A percentile compares a stretch with the other conserved stretches of the same genome.
These are phyloP conservation scores for Nemoura dubitans DNA, from an alignment of 2,888 invertebrate genomes.

Conservation along the genomic window DNA sequence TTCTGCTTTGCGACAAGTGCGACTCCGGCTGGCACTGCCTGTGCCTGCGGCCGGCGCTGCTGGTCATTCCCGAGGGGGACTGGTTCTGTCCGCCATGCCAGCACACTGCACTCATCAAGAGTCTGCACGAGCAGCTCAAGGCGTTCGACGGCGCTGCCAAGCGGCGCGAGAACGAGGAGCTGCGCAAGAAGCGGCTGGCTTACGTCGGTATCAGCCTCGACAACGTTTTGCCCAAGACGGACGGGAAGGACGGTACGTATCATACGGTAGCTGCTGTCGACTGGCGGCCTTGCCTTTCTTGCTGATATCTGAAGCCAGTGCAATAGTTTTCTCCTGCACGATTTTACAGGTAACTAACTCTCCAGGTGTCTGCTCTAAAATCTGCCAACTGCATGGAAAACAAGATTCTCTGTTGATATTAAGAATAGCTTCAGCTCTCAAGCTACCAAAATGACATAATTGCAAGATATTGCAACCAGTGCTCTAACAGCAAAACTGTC, in stretches of 20 bases:
- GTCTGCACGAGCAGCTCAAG: slow-evolving; percentile 77
- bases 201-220: slow-evolving; percentile 79
- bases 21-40: slow-evolving; percentile 98
- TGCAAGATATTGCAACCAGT: too few species aligned
- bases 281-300: too few species aligned
- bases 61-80: slow-evolving; percentile 95
- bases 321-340: too few species aligned
- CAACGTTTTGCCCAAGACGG: slow-evolving; percentile 68
- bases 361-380: too few species aligned
- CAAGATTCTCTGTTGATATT: too few species aligned
- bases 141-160: slow-evolving; percentile 80
- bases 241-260: slow-evolving; percentile 54
- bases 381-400: too few species aligned
- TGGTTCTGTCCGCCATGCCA: slow-evolving; percentile 99
- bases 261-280: not conserved
- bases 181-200: slow-evolving; percentile 74
- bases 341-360: too few species aligned
- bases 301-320: too few species aligned
- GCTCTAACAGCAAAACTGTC: too few species aligned
- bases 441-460: too few species aligned
- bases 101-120: slow-evolving; percentile 78
- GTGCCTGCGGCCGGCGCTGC: slow-evolving; percentile 90
- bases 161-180: slow-evolving; percentile 71
- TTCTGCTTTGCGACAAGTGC: slow-evolving; percentile 93
- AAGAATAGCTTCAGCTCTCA: too few species aligned